A percentile compares a stretch with the other conserved stretches of the same genome.
Evolutionary conservation across 2,888 invertebrate species (phyloP).

Genomic region (Andrena marginata): DNA sequence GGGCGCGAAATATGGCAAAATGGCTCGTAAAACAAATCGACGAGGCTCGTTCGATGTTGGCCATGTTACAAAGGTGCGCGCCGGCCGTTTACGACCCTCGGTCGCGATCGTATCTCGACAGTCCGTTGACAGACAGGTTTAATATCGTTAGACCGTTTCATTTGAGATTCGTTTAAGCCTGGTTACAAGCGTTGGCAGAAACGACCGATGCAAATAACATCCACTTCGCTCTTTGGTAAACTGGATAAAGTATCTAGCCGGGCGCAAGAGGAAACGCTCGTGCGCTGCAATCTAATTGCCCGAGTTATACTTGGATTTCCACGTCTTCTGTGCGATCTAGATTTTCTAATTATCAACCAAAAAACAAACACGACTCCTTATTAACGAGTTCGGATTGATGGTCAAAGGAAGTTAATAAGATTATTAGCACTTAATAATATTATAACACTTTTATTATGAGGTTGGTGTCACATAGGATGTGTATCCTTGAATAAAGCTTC

Average conservation of each 20-base stretch:
- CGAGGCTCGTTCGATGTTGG: slow-evolving; percentile 68
- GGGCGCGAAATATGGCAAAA: slow-evolving; percentile 68
- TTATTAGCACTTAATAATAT: no score
- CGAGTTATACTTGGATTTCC: slow-evolving; percentile 25
- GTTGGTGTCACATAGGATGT: no score
- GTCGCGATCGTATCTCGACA: slow-evolving; percentile 72
- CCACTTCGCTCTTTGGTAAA: slow-evolving; percentile 16
- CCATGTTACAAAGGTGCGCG: slow-evolving; percentile 62
- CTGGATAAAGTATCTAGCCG: neutral
- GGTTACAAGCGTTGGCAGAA: slow-evolving; percentile 35
- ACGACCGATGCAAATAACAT: slow-evolving; percentile 41
- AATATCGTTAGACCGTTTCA: slow-evolving; percentile 72
- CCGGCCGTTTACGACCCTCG: slow-evolving; percentile 58
- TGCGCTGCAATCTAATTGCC: neutral
- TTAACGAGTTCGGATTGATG: no score
- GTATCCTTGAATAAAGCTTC: no score
- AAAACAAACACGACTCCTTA: neutral
- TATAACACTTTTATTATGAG: no score
- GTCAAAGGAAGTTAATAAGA: no score
- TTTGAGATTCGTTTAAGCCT: slow-evolving; percentile 62
- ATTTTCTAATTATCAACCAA: neutral
- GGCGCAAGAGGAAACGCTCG: slow-evolving; percentile 3
- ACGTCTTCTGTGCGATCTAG: neutral
- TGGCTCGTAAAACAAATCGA: slow-evolving; percentile 77
- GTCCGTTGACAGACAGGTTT: slow-evolving; percentile 71